phyloP scores from a whole-genome alignment of 2,888 invertebrate genomes.

The Rhagium mordax region DNA sequence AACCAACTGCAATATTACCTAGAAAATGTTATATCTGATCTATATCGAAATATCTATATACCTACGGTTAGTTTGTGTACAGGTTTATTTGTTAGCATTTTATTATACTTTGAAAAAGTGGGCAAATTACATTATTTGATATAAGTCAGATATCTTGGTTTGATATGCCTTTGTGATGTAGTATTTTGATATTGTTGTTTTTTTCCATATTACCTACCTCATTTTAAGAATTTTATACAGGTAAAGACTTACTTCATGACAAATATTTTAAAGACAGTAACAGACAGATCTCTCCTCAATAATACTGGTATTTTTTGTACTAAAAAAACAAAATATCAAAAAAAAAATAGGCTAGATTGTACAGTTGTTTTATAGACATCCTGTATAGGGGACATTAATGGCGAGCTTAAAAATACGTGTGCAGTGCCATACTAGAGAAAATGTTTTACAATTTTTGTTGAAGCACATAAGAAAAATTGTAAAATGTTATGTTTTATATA shows the following conservation, averaged over 20 bases:
- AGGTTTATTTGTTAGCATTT: background rate
- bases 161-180: constrained; percentile 55
- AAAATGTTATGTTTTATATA: constrained; percentile 48
- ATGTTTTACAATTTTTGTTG: constrained; percentile 41
- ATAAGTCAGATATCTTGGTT: constrained; percentile 37
- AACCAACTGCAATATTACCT: constrained; percentile 11
- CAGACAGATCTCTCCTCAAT: constrained; percentile 61
- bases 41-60: constrained; percentile 1
- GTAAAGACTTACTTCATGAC: constrained; percentile 43
- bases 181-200: constrained; percentile 62
- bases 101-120: background rate
- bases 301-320: constrained; percentile 65
- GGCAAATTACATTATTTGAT: constrained; percentile 4
- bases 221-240: constrained; percentile 52
- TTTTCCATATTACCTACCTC: constrained; percentile 62
- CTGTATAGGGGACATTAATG: constrained; percentile 59
- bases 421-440: constrained; percentile 65
- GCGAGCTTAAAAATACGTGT: constrained; percentile 64
- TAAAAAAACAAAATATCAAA: constrained; percentile 60
- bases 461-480: constrained; percentile 41
- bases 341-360: constrained; percentile 61
- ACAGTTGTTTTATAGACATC: constrained; percentile 61
- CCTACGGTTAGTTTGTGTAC: background rate
- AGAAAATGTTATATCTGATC: constrained; percentile 8
- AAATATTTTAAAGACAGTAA: constrained; percentile 42